Conservation (phyloP, 2,888 invertebrate genomes). For the Hydrotaea cyrtoneurina region DNA sequence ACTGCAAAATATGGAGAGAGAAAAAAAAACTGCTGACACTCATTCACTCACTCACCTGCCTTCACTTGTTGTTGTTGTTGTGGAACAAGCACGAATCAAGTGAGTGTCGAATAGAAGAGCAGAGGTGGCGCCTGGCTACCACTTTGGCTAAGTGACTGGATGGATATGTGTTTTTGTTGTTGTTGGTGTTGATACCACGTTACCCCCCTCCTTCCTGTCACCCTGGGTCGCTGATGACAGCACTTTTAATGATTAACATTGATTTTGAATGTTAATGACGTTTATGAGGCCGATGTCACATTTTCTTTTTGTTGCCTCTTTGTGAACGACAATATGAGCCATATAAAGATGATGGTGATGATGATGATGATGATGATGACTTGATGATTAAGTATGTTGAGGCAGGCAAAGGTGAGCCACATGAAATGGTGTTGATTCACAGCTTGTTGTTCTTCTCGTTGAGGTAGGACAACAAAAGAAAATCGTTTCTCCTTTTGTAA, state of each 20-base stretch:
- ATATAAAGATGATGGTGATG: background rate
- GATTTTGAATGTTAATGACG: constrained; percentile 39
- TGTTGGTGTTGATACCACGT: background rate
- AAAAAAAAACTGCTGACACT: constrained; percentile 3
- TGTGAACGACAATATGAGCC: background rate
- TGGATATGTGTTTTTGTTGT: constrained; percentile 5
- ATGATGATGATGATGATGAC: background rate
- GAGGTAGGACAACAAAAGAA: too few species aligned
- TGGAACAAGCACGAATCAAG: background rate
- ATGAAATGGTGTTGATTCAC: too few species aligned
- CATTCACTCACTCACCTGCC: background rate
- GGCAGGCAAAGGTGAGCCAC: background rate
- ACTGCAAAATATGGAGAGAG: too few species aligned
- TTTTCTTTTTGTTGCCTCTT: background rate
- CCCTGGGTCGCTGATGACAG: background rate
- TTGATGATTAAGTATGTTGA: background rate
- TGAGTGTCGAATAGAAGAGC: constrained; percentile 50
- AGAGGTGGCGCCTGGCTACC: constrained; percentile 5
- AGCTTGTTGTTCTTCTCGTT: too few species aligned
- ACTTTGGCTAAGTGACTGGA: constrained; percentile 16
- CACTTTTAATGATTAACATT: constrained; percentile 39
- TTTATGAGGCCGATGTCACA: background rate
- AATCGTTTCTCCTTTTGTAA: too few species aligned
- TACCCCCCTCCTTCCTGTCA: too few species aligned
- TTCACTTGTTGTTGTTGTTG: background rate